These are phyloP conservation scores for Oplegnathus fasciatus DNA, from an alignment of 2,113 vertebrate genomes.

Conservation along the genomic window DNA sequence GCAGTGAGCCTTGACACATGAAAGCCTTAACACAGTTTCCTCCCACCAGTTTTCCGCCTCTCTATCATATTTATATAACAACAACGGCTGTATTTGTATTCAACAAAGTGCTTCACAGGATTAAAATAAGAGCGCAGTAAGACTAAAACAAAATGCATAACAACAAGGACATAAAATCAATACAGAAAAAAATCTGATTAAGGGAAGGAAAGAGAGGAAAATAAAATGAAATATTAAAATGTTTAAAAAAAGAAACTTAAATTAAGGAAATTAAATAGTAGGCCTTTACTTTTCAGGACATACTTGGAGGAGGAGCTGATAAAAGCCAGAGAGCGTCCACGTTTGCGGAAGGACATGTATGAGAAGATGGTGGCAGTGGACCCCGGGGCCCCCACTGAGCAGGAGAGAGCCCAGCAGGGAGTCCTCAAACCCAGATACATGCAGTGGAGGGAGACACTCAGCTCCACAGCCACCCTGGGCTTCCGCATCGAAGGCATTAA, in stretches of 20 bases:
- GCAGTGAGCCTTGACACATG: not conserved
- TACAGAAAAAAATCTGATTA: no score
- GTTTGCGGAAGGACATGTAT: slow-evolving; percentile 91
- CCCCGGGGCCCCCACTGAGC: slow-evolving; percentile 86
- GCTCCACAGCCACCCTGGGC: slow-evolving; percentile 91
- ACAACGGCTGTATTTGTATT: not conserved
- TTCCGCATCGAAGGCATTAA: slow-evolving; percentile 94
- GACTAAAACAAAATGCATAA: not conserved
- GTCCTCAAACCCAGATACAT: slow-evolving; percentile 93
- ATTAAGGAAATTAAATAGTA: not conserved
- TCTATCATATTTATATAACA: not conserved
- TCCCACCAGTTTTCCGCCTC: not conserved
- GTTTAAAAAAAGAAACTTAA: not conserved
- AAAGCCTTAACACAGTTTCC: not conserved
- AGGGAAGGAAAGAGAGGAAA: no score
- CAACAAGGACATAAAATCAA: not conserved
- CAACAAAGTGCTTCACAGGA: not conserved
- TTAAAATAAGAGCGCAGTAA: not conserved
- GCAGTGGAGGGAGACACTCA: slow-evolving; percentile 93
- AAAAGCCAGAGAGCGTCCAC: slow-evolving; percentile 89
- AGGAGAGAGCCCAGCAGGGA: slow-evolving; percentile 87
- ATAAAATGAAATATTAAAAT: not conserved
- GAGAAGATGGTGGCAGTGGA: slow-evolving; percentile 95
- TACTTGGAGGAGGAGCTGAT: slow-evolving; percentile 93
- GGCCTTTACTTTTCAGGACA: slow-evolving; percentile 79